Conservation (phyloP, 2,113 vertebrate genomes). For the Hippocampus barbouri region DNA sequence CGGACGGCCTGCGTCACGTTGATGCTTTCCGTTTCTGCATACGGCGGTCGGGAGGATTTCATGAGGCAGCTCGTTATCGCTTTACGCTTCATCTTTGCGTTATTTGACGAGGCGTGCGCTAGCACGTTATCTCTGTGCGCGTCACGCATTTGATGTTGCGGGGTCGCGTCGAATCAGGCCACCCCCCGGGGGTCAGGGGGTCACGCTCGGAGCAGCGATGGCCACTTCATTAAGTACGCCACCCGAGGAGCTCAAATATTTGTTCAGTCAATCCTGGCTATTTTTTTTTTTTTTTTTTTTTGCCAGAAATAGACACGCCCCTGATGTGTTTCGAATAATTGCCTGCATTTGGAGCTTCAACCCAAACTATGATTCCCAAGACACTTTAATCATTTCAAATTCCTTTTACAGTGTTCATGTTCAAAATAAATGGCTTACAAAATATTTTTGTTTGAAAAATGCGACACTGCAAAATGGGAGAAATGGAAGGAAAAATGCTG, state of each 20-base stretch:
- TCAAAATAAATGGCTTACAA: neutral
- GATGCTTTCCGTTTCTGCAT: neutral
- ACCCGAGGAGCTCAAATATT: too few relatives aligned
- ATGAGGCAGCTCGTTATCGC: neutral
- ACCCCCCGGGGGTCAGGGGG: too few relatives aligned
- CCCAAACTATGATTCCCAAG: too few relatives aligned
- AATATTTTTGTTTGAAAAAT: neutral
- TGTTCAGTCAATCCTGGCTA: too few relatives aligned
- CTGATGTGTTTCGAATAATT: too few relatives aligned
- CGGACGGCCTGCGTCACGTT: neutral
- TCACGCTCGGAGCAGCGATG: too few relatives aligned
- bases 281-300: too few relatives aligned
- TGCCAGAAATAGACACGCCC: too few relatives aligned
- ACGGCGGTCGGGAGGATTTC: neutral
- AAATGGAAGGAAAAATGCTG: neutral
- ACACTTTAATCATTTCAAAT: neutral
- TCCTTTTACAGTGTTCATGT: neutral
- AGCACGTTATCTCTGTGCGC: neutral
- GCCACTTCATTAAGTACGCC: too few relatives aligned
- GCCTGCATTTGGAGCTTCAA: too few relatives aligned
- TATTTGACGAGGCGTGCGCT: neutral
- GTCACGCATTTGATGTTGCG: neutral
- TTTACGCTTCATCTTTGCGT: neutral
- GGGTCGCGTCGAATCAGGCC: neutral
- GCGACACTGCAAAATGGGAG: neutral